These are phyloP conservation scores for Lathamus discolor DNA, from an alignment of 2,113 vertebrate genomes.

Conservation along the genomic window DNA sequence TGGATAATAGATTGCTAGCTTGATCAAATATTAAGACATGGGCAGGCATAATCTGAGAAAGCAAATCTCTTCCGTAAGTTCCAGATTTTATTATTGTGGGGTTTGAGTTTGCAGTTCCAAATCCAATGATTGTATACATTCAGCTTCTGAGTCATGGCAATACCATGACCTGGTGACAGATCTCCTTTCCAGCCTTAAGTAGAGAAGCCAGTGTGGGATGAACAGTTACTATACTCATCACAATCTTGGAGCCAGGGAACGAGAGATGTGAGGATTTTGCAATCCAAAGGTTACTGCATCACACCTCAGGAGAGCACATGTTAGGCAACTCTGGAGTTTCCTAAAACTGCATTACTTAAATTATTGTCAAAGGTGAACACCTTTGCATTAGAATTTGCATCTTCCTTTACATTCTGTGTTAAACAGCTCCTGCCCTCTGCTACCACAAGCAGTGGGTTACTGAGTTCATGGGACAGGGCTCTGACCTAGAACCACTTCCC, in stretches of 20 bases:
- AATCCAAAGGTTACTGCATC: neutral
- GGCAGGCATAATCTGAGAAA: neutral
- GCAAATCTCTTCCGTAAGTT: neutral
- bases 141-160: neutral
- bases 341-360: neutral
- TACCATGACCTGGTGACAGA: neutral
- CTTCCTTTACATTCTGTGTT: neutral
- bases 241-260: neutral
- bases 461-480: rapidly evolving
- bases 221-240: neutral
- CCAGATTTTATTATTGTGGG: neutral
- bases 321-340: neutral
- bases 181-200: neutral
- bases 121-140: neutral
- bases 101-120: neutral
- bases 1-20: neutral
- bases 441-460: rapidly evolving
- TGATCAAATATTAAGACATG: neutral
- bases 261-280: neutral
- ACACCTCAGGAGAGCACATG: neutral
- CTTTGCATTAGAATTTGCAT: neutral
- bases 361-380: neutral
- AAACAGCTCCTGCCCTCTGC: neutral
- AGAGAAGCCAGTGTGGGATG: neutral
- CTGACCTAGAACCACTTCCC: neutral